Evolutionary conservation across 2,888 invertebrate genomes (phyloP).

Genomic region (Dicyrtomina minuta): DNA sequence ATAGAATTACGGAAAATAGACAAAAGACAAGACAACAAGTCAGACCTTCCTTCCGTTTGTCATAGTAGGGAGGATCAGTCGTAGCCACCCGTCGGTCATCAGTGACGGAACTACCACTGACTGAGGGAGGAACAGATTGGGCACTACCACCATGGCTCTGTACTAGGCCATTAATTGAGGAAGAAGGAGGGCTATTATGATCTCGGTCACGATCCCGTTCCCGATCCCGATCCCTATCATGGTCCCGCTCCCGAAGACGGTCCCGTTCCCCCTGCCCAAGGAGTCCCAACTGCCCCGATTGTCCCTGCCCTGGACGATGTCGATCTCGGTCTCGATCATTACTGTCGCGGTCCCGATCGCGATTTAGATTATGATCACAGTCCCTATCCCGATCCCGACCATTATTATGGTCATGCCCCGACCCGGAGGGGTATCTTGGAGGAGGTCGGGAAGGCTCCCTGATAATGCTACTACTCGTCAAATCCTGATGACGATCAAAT

Average conservation of each 20-base stretch:
- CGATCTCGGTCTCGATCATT: slow-evolving; percentile 10
- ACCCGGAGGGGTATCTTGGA: background rate
- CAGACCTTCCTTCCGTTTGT: slow-evolving; percentile 44
- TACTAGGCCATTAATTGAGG: slow-evolving; percentile 7
- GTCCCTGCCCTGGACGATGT: background rate
- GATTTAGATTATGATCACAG: slow-evolving; percentile 26
- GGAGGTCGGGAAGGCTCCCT: too few relatives aligned
- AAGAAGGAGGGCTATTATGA: background rate
- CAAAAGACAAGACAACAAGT: background rate
- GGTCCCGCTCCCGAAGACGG: slow-evolving; percentile 9
- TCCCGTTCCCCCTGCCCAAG: slow-evolving; percentile 5
- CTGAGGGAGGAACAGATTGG: background rate
- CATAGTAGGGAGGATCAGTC: slow-evolving; percentile 40
- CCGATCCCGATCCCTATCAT: background rate
- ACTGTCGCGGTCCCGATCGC: slow-evolving; percentile 19
- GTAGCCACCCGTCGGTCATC: slow-evolving; percentile 28
- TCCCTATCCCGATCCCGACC: slow-evolving; percentile 20
- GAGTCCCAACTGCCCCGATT: background rate
- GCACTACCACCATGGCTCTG: background rate
- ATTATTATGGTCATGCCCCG: background rate
- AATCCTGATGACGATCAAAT: slow-evolving; percentile 35
- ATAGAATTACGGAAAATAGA: background rate
- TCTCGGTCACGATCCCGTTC: background rate
- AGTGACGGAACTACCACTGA: slow-evolving; percentile 20
- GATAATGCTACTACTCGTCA: background rate